A percentile compares a stretch with the other conserved stretches of the same genome.
These are phyloP conservation scores for Crotophaga sulcirostris DNA, from an alignment of 2,113 vertebrate species.

Conservation along the genomic window DNA sequence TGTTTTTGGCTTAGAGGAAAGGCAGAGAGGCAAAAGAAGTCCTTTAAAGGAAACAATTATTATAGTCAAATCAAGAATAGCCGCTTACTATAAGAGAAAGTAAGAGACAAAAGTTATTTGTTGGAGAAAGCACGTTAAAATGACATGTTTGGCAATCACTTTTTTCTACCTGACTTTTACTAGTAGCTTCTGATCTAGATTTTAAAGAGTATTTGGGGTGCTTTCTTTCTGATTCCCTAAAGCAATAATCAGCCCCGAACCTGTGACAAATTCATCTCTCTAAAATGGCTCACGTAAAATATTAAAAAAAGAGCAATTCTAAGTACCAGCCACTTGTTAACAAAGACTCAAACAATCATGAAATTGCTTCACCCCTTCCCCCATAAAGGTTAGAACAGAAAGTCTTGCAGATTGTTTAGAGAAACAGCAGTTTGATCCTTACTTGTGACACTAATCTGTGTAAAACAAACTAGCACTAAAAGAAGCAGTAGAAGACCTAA, in stretches of 20 bases:
- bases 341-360: background rate
- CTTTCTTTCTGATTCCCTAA: background rate
- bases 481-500: constrained; percentile 4
- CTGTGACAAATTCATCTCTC: background rate
- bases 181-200: background rate
- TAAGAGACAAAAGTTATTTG: background rate
- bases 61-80: background rate
- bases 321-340: background rate
- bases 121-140: background rate
- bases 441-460: background rate
- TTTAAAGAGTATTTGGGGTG: background rate
- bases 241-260: background rate
- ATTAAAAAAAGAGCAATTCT: background rate
- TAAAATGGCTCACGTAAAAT: background rate
- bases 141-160: background rate
- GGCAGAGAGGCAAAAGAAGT: background rate
- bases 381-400: background rate
- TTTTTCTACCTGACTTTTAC: background rate
- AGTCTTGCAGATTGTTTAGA: background rate
- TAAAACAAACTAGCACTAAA: constrained; percentile 5
- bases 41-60: constrained; percentile 29
- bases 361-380: background rate
- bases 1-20: background rate
- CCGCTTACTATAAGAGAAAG: background rate
- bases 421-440: background rate